Base-by-base conservation (phyloP, 2,888 invertebrate species). In the Cerastis rubricosa region DNA sequence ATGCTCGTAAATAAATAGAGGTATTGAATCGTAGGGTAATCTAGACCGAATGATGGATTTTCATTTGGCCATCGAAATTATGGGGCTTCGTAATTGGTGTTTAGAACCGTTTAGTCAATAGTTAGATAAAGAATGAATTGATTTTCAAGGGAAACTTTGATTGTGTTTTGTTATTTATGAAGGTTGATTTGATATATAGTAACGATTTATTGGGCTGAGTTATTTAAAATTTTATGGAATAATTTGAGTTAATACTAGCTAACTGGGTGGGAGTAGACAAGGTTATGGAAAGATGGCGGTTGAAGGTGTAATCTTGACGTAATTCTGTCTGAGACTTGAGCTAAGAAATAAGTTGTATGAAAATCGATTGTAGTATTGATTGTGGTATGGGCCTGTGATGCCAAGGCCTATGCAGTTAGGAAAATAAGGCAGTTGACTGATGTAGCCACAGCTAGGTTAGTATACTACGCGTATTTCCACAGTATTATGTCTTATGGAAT, bases 1-100 rank as follows among this genome's bases (percentile, higher is more conserved):
- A 93, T 90, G 89, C 92, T 89, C 85, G 91, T 92, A 93, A 94
- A 94, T 93, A 94, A 93, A 93, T 92, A 92, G 90, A 83, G 78
- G 87, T 90, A 90, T 89, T 74, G 88, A 88, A 89, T 81, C 84
- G 76, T 84, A 92, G 92, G 93, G 93, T 78, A 92, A 90, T 70
- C 86, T 84, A 82, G 80, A 83, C 45, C 66, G 59, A 72, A 76
- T 75, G 64, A 76, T 88, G 78, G 75, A 77, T 81, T 77, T 86
- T 83, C 76, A 45, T 74, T 65, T 5, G n/a, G 29, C 64, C 68
- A 75, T 81, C 66, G 11, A 72, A 87, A 87, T 83, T 81, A 78
- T 72, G 65, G 61, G 69, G 66, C 14, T 51, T 66, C 57, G 59
- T 76, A 74, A 78, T 73, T 76, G 75, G 66, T 74, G 64, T 77